Evolutionary conservation across 2,797 vertebrate genomes (phyloP), one percentile per base, ranked within the genome.

Genomic region (Merluccius polli): DNA sequence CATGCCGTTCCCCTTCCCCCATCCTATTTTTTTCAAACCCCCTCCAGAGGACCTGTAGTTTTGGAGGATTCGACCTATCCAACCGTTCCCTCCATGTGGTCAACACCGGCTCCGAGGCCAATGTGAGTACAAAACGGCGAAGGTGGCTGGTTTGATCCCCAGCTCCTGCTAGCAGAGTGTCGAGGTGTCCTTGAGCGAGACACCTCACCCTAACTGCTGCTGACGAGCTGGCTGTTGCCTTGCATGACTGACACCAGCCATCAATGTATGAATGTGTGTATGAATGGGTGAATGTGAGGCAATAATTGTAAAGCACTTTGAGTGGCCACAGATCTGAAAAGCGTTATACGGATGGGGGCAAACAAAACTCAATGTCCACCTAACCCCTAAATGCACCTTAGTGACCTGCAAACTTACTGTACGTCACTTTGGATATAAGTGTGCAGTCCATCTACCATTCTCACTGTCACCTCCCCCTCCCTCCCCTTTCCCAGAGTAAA

Each of bases 61-160:
- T 99, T 59, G 98, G 98, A 87, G 98, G 98, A 75, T 99, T 99
- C 75, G 97, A 99, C 93, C 88, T 99, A 92, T 95, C 96, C 70
- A 99, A 98, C 89, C 95, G 98, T 12, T 95, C 96, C 1, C 93
- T 99, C 84, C 96, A 98, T 81, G 92, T 96, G 86, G 94, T 97
- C 93, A 96, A 93, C 81, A 82, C 88, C 0, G 88, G 88, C 80
- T 91, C 92, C 0, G 96, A 98, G 63, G 93, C 93, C 52, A 90
- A 93, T 73, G 98, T 99, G 84, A 97, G 98, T 95, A 1, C 59
- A 27, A 27, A 12, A 12, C 59, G 12, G 24, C 52, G 59, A 18
- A 44, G 41, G 41, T 52, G 4, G 18, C 18, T 9, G 38, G 38
- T 41, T 41, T 9, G 11, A 41, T 41, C 10, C 38, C 38, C 38